phyloP scores from a whole-genome alignment of 2,113 vertebrate genomes.

The Myiozetetes cayanensis region DNA sequence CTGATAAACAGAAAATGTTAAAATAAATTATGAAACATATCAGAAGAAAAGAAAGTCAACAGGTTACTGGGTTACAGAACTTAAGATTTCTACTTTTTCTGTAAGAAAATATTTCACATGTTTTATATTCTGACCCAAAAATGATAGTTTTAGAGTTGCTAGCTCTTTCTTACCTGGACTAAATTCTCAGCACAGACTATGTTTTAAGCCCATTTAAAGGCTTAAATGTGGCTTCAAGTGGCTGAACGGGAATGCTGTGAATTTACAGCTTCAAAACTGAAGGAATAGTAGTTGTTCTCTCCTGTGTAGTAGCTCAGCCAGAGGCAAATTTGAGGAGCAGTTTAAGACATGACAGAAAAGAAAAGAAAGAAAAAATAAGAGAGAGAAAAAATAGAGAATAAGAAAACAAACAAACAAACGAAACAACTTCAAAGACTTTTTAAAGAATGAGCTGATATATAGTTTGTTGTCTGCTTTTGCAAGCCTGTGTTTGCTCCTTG shows the following conservation, averaged over 20 bases:
- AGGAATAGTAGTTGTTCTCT: not conserved
- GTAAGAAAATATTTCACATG: not conserved
- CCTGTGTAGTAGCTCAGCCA: not conserved
- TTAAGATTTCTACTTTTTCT: not conserved
- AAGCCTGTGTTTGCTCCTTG: not conserved
- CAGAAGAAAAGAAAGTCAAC: not conserved
- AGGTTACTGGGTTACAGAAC: not conserved
- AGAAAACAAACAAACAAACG: rapidly evolving
- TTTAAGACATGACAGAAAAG: not conserved
- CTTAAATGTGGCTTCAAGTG: not conserved
- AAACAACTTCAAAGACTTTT: not conserved
- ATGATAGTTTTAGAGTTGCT: not conserved
- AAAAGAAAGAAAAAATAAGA: too few species aligned
- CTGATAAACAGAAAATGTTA: not conserved
- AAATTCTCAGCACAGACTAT: not conserved
- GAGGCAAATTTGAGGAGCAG: not conserved
- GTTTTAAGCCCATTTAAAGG: not conserved
- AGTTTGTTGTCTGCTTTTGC: not conserved
- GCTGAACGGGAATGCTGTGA: not conserved
- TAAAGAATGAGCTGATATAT: not conserved
- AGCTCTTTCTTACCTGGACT: not conserved
- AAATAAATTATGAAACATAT: not conserved
- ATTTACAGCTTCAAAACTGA: not conserved
- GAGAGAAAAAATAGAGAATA: not conserved
- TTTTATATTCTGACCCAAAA: not conserved